These are phyloP conservation scores for Morus bassanus DNA, from an alignment of 2,797 vertebrate genomes.

Conservation along the genomic window DNA sequence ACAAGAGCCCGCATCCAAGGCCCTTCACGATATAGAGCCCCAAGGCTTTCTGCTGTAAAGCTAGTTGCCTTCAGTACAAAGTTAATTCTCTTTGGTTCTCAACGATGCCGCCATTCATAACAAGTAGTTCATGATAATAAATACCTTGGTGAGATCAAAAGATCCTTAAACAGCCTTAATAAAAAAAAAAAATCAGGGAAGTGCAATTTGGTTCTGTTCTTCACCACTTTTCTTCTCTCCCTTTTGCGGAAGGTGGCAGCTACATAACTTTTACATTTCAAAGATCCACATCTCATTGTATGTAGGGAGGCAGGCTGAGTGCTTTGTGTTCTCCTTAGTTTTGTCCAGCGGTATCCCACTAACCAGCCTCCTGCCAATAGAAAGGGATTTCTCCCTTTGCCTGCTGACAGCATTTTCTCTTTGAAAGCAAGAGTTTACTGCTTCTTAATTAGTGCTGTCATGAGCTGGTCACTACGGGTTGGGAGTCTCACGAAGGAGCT, in stretches of 20 bases:
- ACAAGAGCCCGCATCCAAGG: background rate
- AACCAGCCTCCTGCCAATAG: conserved; percentile 29
- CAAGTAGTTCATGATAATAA: conserved; percentile 47
- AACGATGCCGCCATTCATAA: background rate
- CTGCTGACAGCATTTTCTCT: conserved; percentile 34
- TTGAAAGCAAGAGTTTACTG: conserved; percentile 40
- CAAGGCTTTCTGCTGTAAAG: background rate
- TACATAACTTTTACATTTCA: background rate
- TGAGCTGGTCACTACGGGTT: background rate
- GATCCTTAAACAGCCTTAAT: conserved; percentile 22
- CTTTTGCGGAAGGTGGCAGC: background rate
- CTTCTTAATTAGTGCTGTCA: conserved; percentile 40
- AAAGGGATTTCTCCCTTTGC: conserved; percentile 44
- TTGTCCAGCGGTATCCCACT: conserved; percentile 1
- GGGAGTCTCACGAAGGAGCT: background rate
- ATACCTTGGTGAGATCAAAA: conserved; percentile 42
- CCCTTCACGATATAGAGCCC: background rate
- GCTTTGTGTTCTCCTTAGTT: background rate
- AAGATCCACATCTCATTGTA: background rate
- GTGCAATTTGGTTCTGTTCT: background rate
- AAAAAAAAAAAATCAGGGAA: background rate
- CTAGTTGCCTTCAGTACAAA: background rate
- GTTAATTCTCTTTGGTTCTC: background rate
- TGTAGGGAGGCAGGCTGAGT: background rate
- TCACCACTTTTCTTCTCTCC: background rate